Base-by-base conservation (phyloP, 1,140 invertebrate genomes). In the Pteromalus puparum region DNA sequence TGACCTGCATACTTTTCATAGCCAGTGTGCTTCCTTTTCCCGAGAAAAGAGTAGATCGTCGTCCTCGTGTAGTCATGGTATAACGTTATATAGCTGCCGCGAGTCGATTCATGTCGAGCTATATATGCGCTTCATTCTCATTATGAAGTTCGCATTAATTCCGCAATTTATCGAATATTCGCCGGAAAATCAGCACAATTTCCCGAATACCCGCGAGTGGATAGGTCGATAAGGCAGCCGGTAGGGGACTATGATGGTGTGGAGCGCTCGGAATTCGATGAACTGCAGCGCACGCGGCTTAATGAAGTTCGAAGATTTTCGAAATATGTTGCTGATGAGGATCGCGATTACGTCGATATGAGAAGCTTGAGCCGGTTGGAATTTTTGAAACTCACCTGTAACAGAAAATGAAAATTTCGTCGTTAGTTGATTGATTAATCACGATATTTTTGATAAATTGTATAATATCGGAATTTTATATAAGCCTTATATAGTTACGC, bases 1-100 rank as follows among this genome's bases (percentile, higher is more conserved):
- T 79, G 82, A 84, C 82, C 82, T 79, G 82, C 82, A 79, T 79
- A 84, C 21, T 68, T 79, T 79, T 74, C 82, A n/a, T n/a, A 30
- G 13, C 65, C 5, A 72, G 12, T 46, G 61, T 77, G 61, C 26
- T 68, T 82, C 72, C 73, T 13, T 13, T 48, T 48, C 1, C 46
- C 13, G 15, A 18, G 46, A 48, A 48, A 61, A 21, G 18, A 61
- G 18, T n/a, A 18, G 18, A n/a, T n/a, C 4, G 7, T 13, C 26
- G 2, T 30, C 15, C 21, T 67, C 65, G 65, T 70, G 3, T 12
- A n/a, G 12, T 10, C 24, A 0, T 28, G 21, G 4, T 70, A 61
- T 61, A 5, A 13, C 10, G 10, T 48, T n/a, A n/a, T n/a, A n/a
- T n/a, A n/a, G n/a, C n/a, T n/a, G n/a, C n/a, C n/a, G n/a, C n/a